A percentile compares a stretch with the other conserved stretches of the same genome.
These are phyloP conservation scores for Hedychridium roseum DNA, from an alignment of 2,888 invertebrate genomes.

Conservation along the genomic window DNA sequence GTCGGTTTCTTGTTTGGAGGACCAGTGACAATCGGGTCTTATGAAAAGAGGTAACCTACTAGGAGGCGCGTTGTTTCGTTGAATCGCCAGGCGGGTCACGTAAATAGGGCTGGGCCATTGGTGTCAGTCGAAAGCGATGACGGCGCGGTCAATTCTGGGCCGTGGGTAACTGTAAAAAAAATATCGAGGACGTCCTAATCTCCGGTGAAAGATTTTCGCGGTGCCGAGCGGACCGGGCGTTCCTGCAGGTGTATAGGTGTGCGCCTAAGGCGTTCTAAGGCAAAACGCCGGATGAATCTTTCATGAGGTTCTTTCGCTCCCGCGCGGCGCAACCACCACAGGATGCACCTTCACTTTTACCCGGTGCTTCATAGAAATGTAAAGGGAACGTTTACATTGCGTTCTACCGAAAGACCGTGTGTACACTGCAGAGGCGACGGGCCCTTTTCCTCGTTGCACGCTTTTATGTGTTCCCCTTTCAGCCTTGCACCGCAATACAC, in stretches of 20 bases:
- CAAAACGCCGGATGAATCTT: conserved; percentile 9
- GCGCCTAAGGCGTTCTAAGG: conserved; percentile 10
- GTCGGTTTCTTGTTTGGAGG: too few relatives aligned
- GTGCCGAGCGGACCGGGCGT: conserved; percentile 5
- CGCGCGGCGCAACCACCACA: conserved; percentile 6
- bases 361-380: conserved; percentile 13
- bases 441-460: neutral
- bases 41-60: too few relatives aligned
- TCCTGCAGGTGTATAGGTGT: conserved; percentile 19
- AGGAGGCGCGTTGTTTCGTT: too few relatives aligned
- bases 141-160: neutral
- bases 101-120: too few relatives aligned
- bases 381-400: conserved; percentile 1
- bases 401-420: neutral
- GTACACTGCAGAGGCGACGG: neutral
- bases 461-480: conserved; percentile 5
- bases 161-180: conserved; percentile 9
- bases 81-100: too few relatives aligned
- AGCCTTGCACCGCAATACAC: too few relatives aligned
- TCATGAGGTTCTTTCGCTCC: conserved; percentile 8
- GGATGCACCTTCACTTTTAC: conserved; percentile 31
- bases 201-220: conserved; percentile 21
- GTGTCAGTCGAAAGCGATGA: neutral
- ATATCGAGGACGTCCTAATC: conserved; percentile 32
- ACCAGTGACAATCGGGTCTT: too few relatives aligned